phyloP scores from a whole-genome alignment of 2,797 vertebrate species.

The Amniataba percoides region DNA sequence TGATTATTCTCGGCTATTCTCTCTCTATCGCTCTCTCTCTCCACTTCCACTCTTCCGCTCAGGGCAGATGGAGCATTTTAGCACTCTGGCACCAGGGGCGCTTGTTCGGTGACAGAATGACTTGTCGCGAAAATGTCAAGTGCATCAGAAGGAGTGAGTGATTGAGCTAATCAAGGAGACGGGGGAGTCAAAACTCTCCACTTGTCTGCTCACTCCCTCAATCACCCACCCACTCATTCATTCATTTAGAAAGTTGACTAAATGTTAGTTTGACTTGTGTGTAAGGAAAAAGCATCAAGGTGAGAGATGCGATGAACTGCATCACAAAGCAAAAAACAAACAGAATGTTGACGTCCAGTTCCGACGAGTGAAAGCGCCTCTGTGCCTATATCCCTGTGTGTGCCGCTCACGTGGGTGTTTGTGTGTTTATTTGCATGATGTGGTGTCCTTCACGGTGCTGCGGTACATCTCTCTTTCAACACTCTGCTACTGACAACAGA shows the following conservation, averaged over 20 bases:
- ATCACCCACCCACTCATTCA: slow-evolving; percentile 60
- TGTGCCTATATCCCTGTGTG: slow-evolving; percentile 32
- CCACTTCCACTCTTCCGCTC: slow-evolving; percentile 58
- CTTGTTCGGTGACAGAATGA: slow-evolving; percentile 79
- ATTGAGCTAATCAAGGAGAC: slow-evolving; percentile 82
- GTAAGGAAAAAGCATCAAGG: slow-evolving; percentile 12
- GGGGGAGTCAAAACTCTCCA: slow-evolving; percentile 68
- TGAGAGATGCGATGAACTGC: slow-evolving; percentile 9
- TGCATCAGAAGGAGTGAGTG: slow-evolving; percentile 82
- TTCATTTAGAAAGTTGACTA: slow-evolving; percentile 66
- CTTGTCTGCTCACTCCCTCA: slow-evolving; percentile 59
- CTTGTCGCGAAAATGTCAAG: slow-evolving; percentile 82
- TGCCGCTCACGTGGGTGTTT: slow-evolving; percentile 44
- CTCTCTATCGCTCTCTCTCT: slow-evolving; percentile 7
- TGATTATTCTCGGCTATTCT: slow-evolving; percentile 61
- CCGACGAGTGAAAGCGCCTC: background rate
- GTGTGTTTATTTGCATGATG: slow-evolving; percentile 64
- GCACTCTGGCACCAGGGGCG: slow-evolving; percentile 77
- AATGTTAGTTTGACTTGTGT: slow-evolving; percentile 45
- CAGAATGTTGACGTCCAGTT: background rate
- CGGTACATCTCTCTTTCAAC: slow-evolving; percentile 61
- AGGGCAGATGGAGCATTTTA: slow-evolving; percentile 81
- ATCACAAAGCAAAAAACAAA: too few species aligned
- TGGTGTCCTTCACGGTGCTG: slow-evolving; percentile 74
- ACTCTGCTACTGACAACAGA: slow-evolving; percentile 64